Percentiles rank a stretch among this genome's conserved stretches.
Conservation (phyloP, 2,888 invertebrate species). For the Hemistola chrysoprasaria region DNA sequence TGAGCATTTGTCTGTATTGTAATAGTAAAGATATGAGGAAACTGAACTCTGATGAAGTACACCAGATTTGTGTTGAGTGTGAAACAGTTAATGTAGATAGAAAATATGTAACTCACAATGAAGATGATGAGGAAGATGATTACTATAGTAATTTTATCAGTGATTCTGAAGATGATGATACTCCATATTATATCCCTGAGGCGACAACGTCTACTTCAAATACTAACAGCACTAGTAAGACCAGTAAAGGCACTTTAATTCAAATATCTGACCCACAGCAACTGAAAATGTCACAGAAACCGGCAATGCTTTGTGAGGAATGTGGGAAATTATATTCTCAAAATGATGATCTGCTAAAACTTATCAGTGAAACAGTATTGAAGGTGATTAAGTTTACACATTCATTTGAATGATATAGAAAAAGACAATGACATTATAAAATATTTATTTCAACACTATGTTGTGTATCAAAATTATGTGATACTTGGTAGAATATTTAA, state of each 20-base stretch:
- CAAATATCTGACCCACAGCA: slow-evolving; percentile 76
- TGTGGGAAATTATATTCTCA: slow-evolving; percentile 92
- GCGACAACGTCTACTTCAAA: slow-evolving; percentile 16
- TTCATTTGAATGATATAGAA: slow-evolving; percentile 24
- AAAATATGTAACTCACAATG: slow-evolving; percentile 18
- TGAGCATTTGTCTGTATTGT: slow-evolving; percentile 87
- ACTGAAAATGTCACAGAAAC: slow-evolving; percentile 66
- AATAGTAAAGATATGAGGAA: slow-evolving; percentile 57
- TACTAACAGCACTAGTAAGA: slow-evolving; percentile 55
- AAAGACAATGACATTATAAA: slow-evolving; percentile 9
- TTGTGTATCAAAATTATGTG: slow-evolving; percentile 17
- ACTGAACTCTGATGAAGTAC: slow-evolving; percentile 49
- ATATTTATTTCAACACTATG: slow-evolving; percentile 5
- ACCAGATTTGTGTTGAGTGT: slow-evolving; percentile 51
- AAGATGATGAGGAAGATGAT: slow-evolving; percentile 53
- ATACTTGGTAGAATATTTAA: slow-evolving; percentile 8
- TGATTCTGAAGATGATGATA: slow-evolving; percentile 64
- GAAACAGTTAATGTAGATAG: slow-evolving; percentile 20
- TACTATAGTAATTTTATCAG: slow-evolving; percentile 62
- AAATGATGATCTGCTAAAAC: slow-evolving; percentile 54
- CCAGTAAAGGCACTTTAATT: slow-evolving; percentile 79
- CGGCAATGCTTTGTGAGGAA: slow-evolving; percentile 85
- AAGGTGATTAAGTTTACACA: slow-evolving; percentile 43
- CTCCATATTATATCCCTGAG: slow-evolving; percentile 40
- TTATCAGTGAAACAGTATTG: slow-evolving; percentile 45